Percentiles rank a stretch among this genome's conserved stretches.
phyloP scores from a whole-genome alignment of 2,113 vertebrate species.

The Coptodon bakossiorum region DNA sequence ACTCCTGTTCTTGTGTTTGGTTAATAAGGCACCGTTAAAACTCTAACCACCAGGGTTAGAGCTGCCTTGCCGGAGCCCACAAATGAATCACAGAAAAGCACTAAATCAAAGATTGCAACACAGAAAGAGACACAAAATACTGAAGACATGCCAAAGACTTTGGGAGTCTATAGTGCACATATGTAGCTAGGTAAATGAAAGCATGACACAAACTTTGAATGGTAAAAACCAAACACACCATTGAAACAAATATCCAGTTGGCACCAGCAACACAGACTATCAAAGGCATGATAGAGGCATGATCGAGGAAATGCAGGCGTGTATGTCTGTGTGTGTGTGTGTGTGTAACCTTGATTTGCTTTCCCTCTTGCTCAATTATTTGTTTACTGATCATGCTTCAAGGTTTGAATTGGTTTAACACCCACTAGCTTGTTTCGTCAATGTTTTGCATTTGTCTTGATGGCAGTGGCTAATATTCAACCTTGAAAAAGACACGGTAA shows the following conservation, averaged over 20 bases:
- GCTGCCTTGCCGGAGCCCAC: not conserved
- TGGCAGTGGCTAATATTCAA: slow-evolving; percentile 29
- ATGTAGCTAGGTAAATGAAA: not conserved
- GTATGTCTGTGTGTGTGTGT: not conserved
- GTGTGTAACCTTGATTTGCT: not conserved
- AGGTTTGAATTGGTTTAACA: not conserved
- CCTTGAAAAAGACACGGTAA: not conserved
- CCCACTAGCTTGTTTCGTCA: not conserved
- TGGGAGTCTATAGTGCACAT: not conserved
- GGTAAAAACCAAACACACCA: not conserved
- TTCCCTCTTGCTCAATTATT: not conserved
- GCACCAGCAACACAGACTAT: not conserved
- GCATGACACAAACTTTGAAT: not conserved
- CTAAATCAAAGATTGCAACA: not conserved
- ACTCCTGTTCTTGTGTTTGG: not conserved
- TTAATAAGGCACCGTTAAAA: not conserved
- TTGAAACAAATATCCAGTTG: not conserved
- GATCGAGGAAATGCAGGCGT: not conserved
- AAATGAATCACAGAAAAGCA: not conserved
- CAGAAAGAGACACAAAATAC: not conserved
- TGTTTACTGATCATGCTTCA: slow-evolving; percentile 8
- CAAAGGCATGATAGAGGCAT: not conserved
- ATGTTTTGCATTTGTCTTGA: not conserved
- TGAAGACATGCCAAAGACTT: not conserved
- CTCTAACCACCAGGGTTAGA: not conserved